Conservation (phyloP, 2,888 invertebrate species). For the Frankliniella intonsa region DNA sequence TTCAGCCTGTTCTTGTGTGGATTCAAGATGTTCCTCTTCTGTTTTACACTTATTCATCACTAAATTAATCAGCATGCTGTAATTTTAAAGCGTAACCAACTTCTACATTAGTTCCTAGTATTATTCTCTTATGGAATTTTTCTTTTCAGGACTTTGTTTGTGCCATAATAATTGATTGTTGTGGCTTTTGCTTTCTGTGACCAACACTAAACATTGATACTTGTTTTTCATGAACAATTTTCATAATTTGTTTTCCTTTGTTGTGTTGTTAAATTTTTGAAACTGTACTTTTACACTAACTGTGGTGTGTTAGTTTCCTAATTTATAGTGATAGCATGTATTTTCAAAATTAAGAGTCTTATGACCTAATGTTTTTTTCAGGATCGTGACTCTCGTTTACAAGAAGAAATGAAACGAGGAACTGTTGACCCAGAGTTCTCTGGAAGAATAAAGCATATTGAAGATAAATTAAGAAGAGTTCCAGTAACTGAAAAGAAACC, state of each 20-base stretch:
- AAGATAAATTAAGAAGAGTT: conserved; percentile 67
- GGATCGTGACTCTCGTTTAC: conserved; percentile 49
- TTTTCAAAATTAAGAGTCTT: neutral
- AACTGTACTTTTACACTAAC: neutral
- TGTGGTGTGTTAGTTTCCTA: neutral
- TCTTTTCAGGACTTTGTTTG: neutral
- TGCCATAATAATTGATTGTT: neutral
- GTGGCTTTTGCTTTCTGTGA: conserved; percentile 27
- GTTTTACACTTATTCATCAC: neutral
- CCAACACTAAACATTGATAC: conserved; percentile 9
- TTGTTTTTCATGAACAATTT: conserved; percentile 21
- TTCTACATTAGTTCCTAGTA: neutral
- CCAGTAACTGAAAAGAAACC: conserved; percentile 68
- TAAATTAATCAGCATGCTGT: conserved; percentile 5
- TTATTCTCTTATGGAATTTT: neutral
- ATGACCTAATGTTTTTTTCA: conserved; percentile 39
- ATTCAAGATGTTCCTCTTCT: neutral
- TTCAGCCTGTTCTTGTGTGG: neutral
- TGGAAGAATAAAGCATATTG: conserved; percentile 65
- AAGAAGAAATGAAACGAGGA: conserved; percentile 45
- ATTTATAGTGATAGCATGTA: neutral
- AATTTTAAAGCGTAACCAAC: neutral
- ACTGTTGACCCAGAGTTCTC: conserved; percentile 56
- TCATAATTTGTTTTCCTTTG: conserved; percentile 21
- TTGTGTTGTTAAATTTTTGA: conserved; percentile 24